Conservation (phyloP, 2,113 vertebrate species). For the Cephalopholis sonnerati region DNA sequence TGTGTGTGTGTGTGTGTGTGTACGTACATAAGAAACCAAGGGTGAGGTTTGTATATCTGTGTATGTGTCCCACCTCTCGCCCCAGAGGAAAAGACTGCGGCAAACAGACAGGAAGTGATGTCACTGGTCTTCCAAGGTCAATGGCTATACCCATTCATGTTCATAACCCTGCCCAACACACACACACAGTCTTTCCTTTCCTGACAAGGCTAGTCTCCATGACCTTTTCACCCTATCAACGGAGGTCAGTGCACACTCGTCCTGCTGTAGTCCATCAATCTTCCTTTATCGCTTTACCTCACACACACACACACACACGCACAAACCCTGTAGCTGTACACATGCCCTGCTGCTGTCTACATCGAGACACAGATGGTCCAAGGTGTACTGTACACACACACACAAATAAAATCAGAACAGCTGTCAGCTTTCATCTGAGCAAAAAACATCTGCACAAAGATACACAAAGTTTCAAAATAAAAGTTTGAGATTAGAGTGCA, state of each 20-base stretch:
- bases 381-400: slow-evolving; percentile 44
- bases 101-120: slow-evolving; percentile 69
- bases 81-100: slow-evolving; percentile 48
- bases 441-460: not conserved
- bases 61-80: slow-evolving; percentile 8
- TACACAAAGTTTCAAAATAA: slow-evolving; percentile 29
- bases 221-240: slow-evolving; percentile 46
- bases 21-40: not conserved
- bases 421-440: slow-evolving; percentile 21
- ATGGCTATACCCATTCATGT: slow-evolving; percentile 2
- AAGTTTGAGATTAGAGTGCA: slow-evolving; percentile 17
- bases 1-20: slow-evolving; percentile 1
- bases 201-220: not conserved
- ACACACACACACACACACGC: slow-evolving; percentile 39
- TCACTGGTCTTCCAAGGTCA: slow-evolving; percentile 61
- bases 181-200: not conserved
- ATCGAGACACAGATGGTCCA: slow-evolving; percentile 54
- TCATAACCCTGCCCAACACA: not conserved
- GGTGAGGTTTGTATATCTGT: not conserved
- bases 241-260: slow-evolving; percentile 51
- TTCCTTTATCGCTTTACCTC: slow-evolving; percentile 28
- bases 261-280: slow-evolving; percentile 54
- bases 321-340: slow-evolving; percentile 37
- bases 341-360: slow-evolving; percentile 31
- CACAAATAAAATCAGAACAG: slow-evolving; percentile 22